These are phyloP conservation scores for Tanytarsus gracilentus DNA, from an alignment of 2,888 invertebrate genomes.

Conservation along the genomic window DNA sequence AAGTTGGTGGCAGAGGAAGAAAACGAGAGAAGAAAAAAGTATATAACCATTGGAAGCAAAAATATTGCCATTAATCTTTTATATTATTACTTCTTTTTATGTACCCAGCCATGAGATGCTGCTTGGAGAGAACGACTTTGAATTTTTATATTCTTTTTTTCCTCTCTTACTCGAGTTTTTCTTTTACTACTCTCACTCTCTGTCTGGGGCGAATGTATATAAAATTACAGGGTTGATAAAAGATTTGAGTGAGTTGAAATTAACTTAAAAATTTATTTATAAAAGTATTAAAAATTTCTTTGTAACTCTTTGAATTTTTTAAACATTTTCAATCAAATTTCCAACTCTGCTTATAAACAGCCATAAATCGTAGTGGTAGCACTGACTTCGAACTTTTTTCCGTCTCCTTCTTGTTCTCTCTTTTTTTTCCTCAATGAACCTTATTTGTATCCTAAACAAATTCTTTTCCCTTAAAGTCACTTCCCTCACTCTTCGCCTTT, in stretches of 20 bases:
- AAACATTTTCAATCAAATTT: too few relatives aligned
- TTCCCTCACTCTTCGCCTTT: neutral
- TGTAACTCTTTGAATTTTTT: too few relatives aligned
- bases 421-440: conserved; percentile 7
- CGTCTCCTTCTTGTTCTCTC: neutral
- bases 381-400: neutral
- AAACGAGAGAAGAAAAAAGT: neutral
- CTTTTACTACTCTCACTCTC: too few relatives aligned
- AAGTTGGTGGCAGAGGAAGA: conserved; percentile 13
- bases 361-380: conserved; percentile 21
- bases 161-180: too few relatives aligned
- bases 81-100: conserved; percentile 27
- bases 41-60: conserved; percentile 25
- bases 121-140: conserved; percentile 7
- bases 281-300: too few relatives aligned
- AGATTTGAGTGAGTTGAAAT: too few relatives aligned
- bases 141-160: conserved; percentile 26
- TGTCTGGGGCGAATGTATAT: too few relatives aligned
- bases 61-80: conserved; percentile 28
- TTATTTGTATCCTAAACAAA: conserved; percentile 18
- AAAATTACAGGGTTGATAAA: too few relatives aligned
- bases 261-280: too few relatives aligned
- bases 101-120: neutral
- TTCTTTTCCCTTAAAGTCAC: conserved; percentile 7
- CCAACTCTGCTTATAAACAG: neutral